These are phyloP conservation scores for Mallotus villosus DNA, from an alignment of 2,797 vertebrate genomes.

Conservation along the genomic window DNA sequence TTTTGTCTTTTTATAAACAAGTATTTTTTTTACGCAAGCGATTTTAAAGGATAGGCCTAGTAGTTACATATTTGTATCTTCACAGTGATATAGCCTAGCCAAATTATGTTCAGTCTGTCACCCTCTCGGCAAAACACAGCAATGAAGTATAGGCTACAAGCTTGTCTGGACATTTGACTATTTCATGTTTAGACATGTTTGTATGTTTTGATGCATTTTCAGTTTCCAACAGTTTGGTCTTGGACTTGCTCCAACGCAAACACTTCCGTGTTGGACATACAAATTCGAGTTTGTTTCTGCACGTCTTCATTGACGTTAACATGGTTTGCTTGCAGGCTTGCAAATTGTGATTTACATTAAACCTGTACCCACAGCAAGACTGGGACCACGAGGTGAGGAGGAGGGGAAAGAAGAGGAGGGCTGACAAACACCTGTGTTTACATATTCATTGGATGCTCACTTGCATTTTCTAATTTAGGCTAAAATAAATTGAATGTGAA, in stretches of 20 bases:
- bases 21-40: neutral
- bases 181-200: neutral
- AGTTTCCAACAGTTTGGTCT: no score
- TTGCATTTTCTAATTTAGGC: neutral
- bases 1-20: neutral
- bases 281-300: neutral
- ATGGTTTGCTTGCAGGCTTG: neutral
- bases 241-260: no score
- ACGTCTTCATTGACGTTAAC: neutral
- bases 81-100: no score
- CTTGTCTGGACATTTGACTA: neutral
- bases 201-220: neutral
- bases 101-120: no score
- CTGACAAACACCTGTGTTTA: slow-evolving; percentile 13
- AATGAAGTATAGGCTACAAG: no score
- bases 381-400: slow-evolving; percentile 1
- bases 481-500: neutral
- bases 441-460: neutral
- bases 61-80: no score
- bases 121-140: no score
- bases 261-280: neutral
- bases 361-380: neutral
- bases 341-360: slow-evolving; percentile 13
- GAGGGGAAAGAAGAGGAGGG: neutral
- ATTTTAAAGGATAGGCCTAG: neutral